Percentiles rank a stretch among this genome's conserved stretches.
phyloP scores from a whole-genome alignment of 2,113 vertebrate species.

The Ctenomys sociabilis region DNA sequence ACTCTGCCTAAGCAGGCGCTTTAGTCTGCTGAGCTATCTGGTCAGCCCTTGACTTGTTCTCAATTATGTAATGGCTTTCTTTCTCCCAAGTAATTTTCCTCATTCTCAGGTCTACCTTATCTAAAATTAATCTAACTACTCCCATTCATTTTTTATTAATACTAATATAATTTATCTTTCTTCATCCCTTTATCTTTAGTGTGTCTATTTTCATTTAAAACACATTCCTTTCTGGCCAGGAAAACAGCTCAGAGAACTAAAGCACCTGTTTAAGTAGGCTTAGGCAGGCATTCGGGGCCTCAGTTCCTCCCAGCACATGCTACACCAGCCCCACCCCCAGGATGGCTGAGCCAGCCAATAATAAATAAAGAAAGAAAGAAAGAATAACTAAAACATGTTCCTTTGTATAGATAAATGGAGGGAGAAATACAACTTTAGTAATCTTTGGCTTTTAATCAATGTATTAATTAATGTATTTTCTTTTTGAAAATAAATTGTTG shows the following conservation, averaged over 20 bases:
- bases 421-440: not conserved
- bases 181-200: not conserved
- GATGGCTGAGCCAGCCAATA: too few relatives aligned
- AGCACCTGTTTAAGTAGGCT: too few relatives aligned
- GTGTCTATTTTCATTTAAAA: not conserved
- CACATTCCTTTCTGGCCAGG: not conserved
- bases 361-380: too few relatives aligned
- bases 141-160: conserved; percentile 20
- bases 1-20: too few relatives aligned
- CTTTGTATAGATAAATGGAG: not conserved
- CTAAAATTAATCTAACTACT: not conserved
- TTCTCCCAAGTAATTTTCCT: not conserved
- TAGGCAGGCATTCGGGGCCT: too few relatives aligned
- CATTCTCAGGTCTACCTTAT: not conserved
- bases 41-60: not conserved
- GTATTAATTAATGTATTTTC: too few relatives aligned
- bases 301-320: too few relatives aligned
- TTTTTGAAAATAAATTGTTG: conserved; percentile 3
- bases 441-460: not conserved
- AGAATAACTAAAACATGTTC: not conserved
- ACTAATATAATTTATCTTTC: not conserved
- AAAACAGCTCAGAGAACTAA: too few relatives aligned
- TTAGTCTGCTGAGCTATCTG: too few relatives aligned
- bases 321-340: too few relatives aligned
- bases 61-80: not conserved